A percentile compares a stretch with the other conserved stretches of the same genome.
phyloP scores from a whole-genome alignment of 1,140 invertebrate genomes.

The Hylaeus volcanicus region DNA sequence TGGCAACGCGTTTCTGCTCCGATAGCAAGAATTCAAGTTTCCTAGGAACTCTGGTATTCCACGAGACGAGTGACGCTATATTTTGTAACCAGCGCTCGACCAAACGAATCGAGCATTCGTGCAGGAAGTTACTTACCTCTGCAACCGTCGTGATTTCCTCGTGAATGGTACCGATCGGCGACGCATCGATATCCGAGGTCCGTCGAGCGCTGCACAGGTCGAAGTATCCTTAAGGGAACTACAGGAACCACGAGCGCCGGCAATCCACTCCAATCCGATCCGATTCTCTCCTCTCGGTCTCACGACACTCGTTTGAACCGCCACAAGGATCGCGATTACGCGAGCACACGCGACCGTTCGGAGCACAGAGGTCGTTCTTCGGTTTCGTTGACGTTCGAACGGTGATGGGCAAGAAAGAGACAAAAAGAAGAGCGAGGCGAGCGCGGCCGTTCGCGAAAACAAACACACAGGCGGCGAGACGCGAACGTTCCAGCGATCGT shows the following conservation, averaged over 20 bases:
- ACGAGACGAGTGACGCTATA: too few species aligned
- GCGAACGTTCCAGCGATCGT: neutral
- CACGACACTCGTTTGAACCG: neutral
- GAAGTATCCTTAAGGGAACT: slow-evolving; percentile 21
- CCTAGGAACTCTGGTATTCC: too few species aligned
- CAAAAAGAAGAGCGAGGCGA: too few species aligned
- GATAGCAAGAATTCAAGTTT: too few species aligned
- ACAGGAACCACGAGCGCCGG: slow-evolving; percentile 1
- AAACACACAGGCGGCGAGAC: neutral
- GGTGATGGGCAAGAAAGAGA: neutral
- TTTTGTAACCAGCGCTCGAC: too few species aligned
- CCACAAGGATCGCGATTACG: slow-evolving; percentile 6
- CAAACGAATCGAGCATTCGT: too few species aligned
- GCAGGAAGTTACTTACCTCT: slow-evolving; percentile 9
- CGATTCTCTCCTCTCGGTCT: too few species aligned
- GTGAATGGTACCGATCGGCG: neutral
- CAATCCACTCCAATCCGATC: neutral
- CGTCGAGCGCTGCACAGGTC: neutral
- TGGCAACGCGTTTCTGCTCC: too few species aligned
- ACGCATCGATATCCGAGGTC: slow-evolving; percentile 26
- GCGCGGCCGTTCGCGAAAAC: neutral
- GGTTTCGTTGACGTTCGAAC: neutral
- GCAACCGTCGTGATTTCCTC: neutral
- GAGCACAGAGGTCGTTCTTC: neutral
- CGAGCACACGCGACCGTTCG: slow-evolving; percentile 3